A percentile compares a stretch with the other conserved stretches of the same genome.
Evolutionary conservation across 2,888 invertebrate genomes (phyloP).

Genomic region (Megamerina dolium): DNA sequence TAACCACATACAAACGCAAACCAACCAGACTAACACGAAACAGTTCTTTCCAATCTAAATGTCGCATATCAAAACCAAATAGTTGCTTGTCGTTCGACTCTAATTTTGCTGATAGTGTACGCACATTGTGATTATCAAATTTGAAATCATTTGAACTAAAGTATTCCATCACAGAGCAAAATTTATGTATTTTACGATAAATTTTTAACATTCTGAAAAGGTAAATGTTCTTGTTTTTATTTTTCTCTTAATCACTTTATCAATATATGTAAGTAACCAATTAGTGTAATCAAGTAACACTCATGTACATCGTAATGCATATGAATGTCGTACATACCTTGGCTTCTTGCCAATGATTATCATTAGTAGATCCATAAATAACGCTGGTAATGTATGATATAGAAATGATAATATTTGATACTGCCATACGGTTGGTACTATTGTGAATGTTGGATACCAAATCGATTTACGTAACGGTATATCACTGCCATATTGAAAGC

Average conservation of each 20-base stretch:
- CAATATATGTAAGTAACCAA: no score
- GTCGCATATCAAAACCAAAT: slow-evolving; percentile 70
- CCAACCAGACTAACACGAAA: slow-evolving; percentile 62
- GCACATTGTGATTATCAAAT: slow-evolving; percentile 62
- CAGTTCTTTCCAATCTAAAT: slow-evolving; percentile 61
- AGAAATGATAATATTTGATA: slow-evolving; percentile 53
- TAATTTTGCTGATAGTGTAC: slow-evolving; percentile 48
- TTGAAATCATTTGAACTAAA: slow-evolving; percentile 71
- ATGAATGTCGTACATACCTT: slow-evolving; percentile 39
- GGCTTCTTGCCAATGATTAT: slow-evolving; percentile 41
- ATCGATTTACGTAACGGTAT: slow-evolving; percentile 63
- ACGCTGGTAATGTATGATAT: slow-evolving; percentile 62
- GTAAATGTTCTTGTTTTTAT: no score
- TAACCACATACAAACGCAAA: slow-evolving; percentile 69
- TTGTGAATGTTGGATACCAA: slow-evolving; percentile 60
- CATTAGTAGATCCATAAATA: slow-evolving; percentile 54
- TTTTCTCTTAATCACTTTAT: no score
- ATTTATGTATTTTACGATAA: slow-evolving; percentile 77
- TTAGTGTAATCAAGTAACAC: background rate
- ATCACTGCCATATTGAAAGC: slow-evolving; percentile 50
- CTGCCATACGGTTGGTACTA: slow-evolving; percentile 51
- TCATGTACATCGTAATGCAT: background rate
- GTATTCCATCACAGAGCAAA: slow-evolving; percentile 69
- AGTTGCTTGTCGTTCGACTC: slow-evolving; percentile 51
- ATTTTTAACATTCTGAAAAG: slow-evolving; percentile 70